phyloP scores from a whole-genome alignment of 2,113 vertebrate species.

The Pelusios castaneus region DNA sequence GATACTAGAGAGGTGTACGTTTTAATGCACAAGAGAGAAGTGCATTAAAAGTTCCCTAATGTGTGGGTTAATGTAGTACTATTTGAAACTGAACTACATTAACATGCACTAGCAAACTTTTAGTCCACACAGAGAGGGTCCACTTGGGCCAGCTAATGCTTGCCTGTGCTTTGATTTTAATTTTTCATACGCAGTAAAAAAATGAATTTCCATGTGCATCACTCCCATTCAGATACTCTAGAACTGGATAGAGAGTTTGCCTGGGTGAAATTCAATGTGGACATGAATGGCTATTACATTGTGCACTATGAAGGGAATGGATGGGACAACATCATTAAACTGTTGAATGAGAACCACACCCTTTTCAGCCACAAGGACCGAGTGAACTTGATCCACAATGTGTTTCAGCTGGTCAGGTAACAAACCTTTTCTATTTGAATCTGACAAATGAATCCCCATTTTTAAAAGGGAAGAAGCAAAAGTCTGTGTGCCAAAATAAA shows the following conservation, averaged over 20 bases:
- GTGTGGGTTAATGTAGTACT: neutral
- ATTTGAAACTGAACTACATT: neutral
- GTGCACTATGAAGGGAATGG: slow-evolving; percentile 80
- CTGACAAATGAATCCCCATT: neutral
- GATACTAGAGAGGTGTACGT: neutral
- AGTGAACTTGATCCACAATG: slow-evolving; percentile 80
- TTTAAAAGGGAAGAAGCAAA: neutral
- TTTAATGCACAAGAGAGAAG: neutral
- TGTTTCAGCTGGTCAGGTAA: slow-evolving; percentile 82
- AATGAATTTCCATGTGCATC: neutral
- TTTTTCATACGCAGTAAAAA: neutral
- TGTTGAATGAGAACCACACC: slow-evolving; percentile 80
- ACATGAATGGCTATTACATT: slow-evolving; percentile 84
- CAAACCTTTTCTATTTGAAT: neutral
- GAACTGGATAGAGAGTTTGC: slow-evolving; percentile 68
- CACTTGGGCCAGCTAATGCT: neutral
- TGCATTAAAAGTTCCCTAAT: neutral
- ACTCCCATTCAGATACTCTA: slow-evolving; percentile 69
- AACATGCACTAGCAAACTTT: neutral
- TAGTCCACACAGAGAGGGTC: neutral
- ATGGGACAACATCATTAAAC: slow-evolving; percentile 75
- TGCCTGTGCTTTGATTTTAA: neutral
- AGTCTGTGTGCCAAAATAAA: neutral
- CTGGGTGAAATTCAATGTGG: slow-evolving; percentile 83
- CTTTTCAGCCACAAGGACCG: slow-evolving; percentile 81